Base-by-base conservation (phyloP, 1,140 invertebrate species). In the Pachypeltis micranthus region DNA sequence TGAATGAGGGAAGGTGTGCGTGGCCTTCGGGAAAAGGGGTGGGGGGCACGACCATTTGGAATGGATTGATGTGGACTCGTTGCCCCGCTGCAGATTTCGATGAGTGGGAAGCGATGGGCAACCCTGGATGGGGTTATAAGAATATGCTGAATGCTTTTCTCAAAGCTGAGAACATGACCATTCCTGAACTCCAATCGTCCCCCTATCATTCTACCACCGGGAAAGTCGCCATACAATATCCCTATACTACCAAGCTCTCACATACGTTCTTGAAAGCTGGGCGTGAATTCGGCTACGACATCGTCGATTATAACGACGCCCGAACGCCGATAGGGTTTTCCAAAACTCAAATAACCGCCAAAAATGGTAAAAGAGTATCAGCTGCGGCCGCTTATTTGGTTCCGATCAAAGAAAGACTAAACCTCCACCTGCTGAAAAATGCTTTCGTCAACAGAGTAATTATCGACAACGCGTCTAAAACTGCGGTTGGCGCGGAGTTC, bases 11-110 rank as follows among this genome's bases (percentile, higher is more conserved):
- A 89, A 1, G 85, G 7, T 59, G 57, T 23, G 12, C n/a, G 2
- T 59, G 57, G 57, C 57, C 57, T n/a, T 59, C 57, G 7, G 57
- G 57, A 16, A 27, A 31, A n/a, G 57, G 57, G 10, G 57, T 59
- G 1, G 57, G 57, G 7, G 57, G 57, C 0, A 81, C 82, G 0
- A 87, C 85, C 23, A 82, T 86, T 1, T 81, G 93, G 21, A 93
- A 94, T 71, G 89, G 84, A 58, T 91, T 93, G 23, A 93, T 91
- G 16, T 93, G 93, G 72, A 85, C 90, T 0, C 78, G 92, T 31
- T 91, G 91, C 0, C 83, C 89, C 74, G 78, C 78, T 2, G 72
- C 73, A 14, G 88, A 92, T 68, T 92, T 85, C 74, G 84, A 92
- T 71, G 72, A 80, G 23, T 91, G 89, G 82, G 64, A 60, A 25